Evolutionary conservation across 2,797 vertebrate species (phyloP).

Genomic region (Pseudochirops corinnae): DNA sequence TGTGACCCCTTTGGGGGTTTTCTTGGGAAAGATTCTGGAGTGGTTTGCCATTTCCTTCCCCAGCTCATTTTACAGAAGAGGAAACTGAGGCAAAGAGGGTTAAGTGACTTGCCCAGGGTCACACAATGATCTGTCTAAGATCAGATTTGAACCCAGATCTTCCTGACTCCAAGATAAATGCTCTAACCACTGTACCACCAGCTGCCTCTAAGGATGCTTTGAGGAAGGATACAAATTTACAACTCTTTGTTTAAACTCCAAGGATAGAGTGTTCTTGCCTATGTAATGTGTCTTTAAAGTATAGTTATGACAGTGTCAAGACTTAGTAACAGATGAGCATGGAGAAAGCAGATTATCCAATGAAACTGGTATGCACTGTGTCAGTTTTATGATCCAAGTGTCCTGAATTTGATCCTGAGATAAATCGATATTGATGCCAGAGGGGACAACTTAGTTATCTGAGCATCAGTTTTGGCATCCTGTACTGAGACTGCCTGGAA

Average conservation of each 20-base stretch:
- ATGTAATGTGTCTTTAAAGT: constrained; percentile 3
- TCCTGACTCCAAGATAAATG: neutral
- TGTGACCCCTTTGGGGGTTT: neutral
- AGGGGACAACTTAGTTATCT: neutral
- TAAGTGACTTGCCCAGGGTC: neutral
- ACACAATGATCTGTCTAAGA: neutral
- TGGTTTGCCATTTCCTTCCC: neutral
- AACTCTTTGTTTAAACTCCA: neutral
- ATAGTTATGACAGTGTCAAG: neutral
- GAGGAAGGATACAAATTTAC: neutral
- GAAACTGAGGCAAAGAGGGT: neutral
- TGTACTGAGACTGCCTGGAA: neutral
- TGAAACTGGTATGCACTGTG: neutral
- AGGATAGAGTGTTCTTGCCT: neutral
- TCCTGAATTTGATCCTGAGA: neutral
- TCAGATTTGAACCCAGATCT: neutral
- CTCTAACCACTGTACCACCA: neutral
- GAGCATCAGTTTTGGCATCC: neutral
- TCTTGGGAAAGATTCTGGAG: neutral
- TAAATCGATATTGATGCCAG: neutral
- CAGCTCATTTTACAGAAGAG: neutral
- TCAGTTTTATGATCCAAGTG: neutral
- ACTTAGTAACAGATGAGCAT: neutral
- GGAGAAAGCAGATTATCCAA: neutral
- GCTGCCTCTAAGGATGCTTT: neutral